Conservation (phyloP, 2,797 vertebrate genomes). For the Pantherophis vulpinus region DNA sequence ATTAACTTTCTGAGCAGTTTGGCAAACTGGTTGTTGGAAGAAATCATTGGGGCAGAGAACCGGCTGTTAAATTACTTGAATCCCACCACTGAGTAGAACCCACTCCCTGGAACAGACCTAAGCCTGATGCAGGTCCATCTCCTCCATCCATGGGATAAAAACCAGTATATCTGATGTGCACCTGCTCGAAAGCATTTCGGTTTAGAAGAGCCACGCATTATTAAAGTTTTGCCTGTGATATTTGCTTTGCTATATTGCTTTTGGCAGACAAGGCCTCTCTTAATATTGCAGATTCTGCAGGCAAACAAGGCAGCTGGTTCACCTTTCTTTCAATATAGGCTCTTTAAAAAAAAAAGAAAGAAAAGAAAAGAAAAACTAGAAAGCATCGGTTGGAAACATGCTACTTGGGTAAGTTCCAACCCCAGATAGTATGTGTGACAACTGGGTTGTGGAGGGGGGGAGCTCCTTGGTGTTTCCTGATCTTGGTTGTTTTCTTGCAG, state of each 20-base stretch:
- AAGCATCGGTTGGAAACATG: neutral
- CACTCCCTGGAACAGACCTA: neutral
- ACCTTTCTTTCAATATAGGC: neutral
- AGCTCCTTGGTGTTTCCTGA: neutral
- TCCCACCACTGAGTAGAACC: too few species aligned
- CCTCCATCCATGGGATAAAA: neutral
- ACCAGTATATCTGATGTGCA: neutral
- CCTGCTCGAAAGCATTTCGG: neutral
- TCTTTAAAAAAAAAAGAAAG: neutral
- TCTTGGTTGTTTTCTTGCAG: neutral
- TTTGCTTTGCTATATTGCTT: neutral
- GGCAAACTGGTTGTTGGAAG: too few species aligned
- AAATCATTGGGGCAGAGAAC: too few species aligned
- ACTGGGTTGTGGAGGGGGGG: neutral
- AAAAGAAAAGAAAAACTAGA: neutral
- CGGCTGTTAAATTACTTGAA: too few species aligned
- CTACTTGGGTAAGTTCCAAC: neutral
- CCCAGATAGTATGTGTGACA: neutral
- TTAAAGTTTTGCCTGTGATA: neutral
- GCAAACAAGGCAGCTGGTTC: neutral
- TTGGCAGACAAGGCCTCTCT: neutral
- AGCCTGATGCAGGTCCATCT: neutral
- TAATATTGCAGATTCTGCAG: neutral
- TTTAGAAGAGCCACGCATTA: neutral
- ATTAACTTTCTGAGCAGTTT: too few species aligned